These are phyloP conservation scores for Alaudala cheleensis DNA, from an alignment of 2,113 vertebrate genomes.

Conservation along the genomic window DNA sequence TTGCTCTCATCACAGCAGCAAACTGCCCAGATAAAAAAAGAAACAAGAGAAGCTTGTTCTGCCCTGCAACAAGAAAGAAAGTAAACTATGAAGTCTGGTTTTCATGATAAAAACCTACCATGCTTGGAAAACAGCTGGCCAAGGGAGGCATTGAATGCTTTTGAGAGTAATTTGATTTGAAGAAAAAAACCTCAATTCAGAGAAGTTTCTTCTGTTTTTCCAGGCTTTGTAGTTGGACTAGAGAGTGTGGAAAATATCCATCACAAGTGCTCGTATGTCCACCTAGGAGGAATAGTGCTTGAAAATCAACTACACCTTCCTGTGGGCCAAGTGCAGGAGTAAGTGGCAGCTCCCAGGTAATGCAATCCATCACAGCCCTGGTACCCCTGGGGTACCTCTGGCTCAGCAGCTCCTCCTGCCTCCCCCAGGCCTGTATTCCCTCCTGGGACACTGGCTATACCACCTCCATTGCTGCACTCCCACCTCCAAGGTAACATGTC, in stretches of 20 bases:
- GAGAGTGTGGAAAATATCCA: neutral
- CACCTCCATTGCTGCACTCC: neutral
- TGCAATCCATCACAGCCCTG: neutral
- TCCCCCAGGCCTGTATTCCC: neutral
- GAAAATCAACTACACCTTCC: neutral
- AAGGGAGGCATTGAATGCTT: neutral
- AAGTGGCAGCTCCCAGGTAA: neutral
- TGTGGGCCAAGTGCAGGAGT: fast-evolving
- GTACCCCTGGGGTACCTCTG: neutral
- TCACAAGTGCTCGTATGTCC: neutral
- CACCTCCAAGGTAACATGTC: neutral
- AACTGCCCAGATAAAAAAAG: neutral
- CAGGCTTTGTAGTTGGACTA: neutral
- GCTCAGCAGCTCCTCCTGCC: neutral
- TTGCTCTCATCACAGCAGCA: neutral
- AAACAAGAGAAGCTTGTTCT: neutral
- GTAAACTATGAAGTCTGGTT: neutral
- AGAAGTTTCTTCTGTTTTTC: neutral
- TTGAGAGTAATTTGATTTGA: neutral
- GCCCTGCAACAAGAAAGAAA: neutral
- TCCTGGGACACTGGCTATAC: fast-evolving
- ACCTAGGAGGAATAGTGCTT: neutral
- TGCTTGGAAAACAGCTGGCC: neutral
- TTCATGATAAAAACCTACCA: neutral
- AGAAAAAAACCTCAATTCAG: neutral